phyloP scores from a whole-genome alignment of 2,113 vertebrate genomes.

The Patagioenas fasciata region DNA sequence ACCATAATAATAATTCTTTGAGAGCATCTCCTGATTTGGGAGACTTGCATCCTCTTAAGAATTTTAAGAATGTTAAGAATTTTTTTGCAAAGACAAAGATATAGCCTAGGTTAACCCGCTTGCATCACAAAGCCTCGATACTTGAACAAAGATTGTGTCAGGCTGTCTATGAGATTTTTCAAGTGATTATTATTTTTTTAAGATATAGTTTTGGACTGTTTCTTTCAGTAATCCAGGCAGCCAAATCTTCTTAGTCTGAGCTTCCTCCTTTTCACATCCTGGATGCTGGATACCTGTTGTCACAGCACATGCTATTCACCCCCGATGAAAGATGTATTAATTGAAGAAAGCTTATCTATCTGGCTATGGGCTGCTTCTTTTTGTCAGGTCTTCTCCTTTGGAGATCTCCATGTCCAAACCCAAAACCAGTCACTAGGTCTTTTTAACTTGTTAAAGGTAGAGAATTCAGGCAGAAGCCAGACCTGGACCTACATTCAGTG shows the following conservation, averaged over 20 bases:
- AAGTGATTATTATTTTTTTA: background rate
- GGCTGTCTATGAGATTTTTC: background rate
- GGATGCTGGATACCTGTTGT: background rate
- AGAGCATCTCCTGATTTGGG: background rate
- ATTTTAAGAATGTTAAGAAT: background rate
- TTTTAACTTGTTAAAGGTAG: background rate
- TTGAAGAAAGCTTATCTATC: background rate
- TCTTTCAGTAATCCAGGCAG: background rate
- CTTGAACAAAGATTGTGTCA: background rate
- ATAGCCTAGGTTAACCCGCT: background rate
- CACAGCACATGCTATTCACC: background rate
- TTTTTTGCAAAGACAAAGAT: background rate
- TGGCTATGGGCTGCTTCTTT: background rate
- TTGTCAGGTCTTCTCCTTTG: background rate
- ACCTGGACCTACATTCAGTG: background rate
- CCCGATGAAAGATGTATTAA: background rate
- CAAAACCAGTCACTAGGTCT: background rate
- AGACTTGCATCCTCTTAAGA: background rate
- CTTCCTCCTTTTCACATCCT: background rate
- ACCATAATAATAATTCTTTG: background rate
- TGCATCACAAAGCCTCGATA: background rate
- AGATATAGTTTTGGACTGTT: background rate
- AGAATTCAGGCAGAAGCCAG: background rate
- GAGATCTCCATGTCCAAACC: background rate
- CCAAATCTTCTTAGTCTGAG: background rate